phyloP scores from a whole-genome alignment of 2,888 invertebrate species.

The Gastracanthus pulcherrimus region DNA sequence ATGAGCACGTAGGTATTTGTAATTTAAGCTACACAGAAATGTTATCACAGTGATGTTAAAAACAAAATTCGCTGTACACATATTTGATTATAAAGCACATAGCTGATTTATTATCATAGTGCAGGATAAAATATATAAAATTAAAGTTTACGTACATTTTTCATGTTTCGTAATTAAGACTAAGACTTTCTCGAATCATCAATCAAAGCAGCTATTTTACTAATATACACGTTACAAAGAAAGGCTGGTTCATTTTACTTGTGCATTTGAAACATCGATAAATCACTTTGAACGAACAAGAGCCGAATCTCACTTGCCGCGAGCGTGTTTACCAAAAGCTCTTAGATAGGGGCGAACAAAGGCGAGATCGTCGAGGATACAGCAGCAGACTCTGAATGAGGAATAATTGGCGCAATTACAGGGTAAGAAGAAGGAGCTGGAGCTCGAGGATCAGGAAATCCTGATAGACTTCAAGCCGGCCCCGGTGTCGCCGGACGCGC shows the following conservation, averaged over 20 bases:
- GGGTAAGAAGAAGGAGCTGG: conserved; percentile 72
- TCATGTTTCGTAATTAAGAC: too few species aligned
- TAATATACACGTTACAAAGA: too few species aligned
- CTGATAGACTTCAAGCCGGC: conserved; percentile 93
- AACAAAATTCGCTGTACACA: not conserved
- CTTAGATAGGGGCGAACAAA: too few species aligned
- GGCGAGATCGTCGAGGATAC: conserved; percentile 27
- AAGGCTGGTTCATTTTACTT: too few species aligned
- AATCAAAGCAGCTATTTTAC: too few species aligned
- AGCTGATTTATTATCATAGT: too few species aligned
- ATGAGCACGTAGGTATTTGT: not conserved
- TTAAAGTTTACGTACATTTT: too few species aligned
- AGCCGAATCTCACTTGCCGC: too few species aligned
- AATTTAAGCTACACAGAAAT: not conserved
- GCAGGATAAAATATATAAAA: too few species aligned
- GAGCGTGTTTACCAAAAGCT: too few species aligned
- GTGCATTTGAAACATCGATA: not conserved
- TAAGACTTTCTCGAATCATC: too few species aligned
- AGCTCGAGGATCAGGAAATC: conserved; percentile 87
- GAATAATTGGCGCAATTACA: conserved; percentile 37
- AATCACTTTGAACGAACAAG: not conserved
- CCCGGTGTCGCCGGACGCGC: conserved; percentile 83
- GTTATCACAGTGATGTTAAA: not conserved
- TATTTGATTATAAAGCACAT: too few species aligned
- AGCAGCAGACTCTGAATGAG: conserved; percentile 26